These are phyloP conservation scores for Agriopis leucophaearia DNA, from an alignment of 2,888 invertebrate species.

Conservation along the genomic window DNA sequence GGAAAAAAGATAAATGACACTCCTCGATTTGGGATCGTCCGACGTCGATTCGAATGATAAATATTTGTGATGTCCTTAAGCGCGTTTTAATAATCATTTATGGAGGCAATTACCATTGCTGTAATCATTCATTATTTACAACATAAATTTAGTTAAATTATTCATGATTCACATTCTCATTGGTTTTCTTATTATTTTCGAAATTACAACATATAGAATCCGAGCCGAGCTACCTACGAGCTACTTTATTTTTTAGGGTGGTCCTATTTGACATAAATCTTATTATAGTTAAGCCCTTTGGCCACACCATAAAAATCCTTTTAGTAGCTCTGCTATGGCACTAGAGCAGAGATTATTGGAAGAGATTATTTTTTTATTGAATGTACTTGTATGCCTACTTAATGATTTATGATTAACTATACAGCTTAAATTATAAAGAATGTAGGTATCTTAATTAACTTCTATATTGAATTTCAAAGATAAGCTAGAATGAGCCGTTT, in stretches of 20 bases:
- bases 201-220: constrained; percentile 69
- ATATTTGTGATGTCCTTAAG: constrained; percentile 16
- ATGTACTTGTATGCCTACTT: constrained; percentile 8
- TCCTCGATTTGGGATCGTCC: constrained; percentile 30
- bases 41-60: constrained; percentile 14
- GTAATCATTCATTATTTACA: constrained; percentile 41
- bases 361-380: constrained; percentile 6
- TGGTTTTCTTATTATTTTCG: constrained; percentile 46
- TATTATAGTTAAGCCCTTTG: constrained; percentile 12
- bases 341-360: constrained; percentile 3
- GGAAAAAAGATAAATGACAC: constrained; percentile 43
- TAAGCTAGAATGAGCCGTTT: constrained; percentile 5
- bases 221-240: constrained; percentile 51
- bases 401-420: constrained; percentile 8
- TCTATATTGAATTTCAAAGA: constrained; percentile 10
- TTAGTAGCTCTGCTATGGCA: background rate
- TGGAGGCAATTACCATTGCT: constrained; percentile 16
- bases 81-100: constrained; percentile 14
- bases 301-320: constrained; percentile 40
- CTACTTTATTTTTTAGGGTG: constrained; percentile 8
- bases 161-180: constrained; percentile 45
- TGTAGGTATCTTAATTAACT: constrained; percentile 1
- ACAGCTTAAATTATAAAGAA: background rate
- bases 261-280: constrained; percentile 20
- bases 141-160: constrained; percentile 60